phyloP scores from a whole-genome alignment of 2,888 invertebrate genomes.

The Habrosyne pyritoides region DNA sequence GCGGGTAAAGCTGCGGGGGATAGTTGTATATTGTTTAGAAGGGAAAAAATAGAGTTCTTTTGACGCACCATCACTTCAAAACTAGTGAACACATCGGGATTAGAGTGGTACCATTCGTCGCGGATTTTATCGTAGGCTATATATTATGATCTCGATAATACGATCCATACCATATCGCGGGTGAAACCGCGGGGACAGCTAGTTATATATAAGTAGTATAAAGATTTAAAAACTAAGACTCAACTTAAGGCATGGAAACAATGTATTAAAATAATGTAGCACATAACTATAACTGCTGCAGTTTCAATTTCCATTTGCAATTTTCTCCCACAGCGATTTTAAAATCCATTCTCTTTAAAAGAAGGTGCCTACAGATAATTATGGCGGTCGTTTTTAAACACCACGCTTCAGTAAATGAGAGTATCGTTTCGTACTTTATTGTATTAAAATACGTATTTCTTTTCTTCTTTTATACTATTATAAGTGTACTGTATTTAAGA shows the following conservation, averaged over 20 bases:
- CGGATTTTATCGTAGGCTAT: no score
- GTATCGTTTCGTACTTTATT: neutral
- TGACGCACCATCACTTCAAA: no score
- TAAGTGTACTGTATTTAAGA: no score
- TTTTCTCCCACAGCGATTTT: constrained; percentile 4
- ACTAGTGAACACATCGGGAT: no score
- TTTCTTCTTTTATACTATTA: no score
- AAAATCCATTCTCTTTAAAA: constrained; percentile 7
- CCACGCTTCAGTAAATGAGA: neutral
- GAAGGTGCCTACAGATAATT: constrained; percentile 7
- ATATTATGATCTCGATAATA: no score
- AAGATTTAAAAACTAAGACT: neutral
- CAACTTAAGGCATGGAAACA: neutral
- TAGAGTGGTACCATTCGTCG: no score
- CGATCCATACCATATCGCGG: no score
- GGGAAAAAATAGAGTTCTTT: no score
- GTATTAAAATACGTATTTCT: neutral
- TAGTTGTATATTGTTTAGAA: no score
- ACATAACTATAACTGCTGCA: neutral
- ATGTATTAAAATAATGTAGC: constrained; percentile 2
- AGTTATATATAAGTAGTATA: neutral
- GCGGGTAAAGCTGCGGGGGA: no score
- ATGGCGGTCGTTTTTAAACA: constrained; percentile 7
- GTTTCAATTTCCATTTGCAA: constrained; percentile 8
- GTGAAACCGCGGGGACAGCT: no score